A percentile compares a stretch with the other conserved stretches of the same genome.
Conservation (phyloP, 23 tunicate genomes). For the Trididemnum clinides region DNA sequence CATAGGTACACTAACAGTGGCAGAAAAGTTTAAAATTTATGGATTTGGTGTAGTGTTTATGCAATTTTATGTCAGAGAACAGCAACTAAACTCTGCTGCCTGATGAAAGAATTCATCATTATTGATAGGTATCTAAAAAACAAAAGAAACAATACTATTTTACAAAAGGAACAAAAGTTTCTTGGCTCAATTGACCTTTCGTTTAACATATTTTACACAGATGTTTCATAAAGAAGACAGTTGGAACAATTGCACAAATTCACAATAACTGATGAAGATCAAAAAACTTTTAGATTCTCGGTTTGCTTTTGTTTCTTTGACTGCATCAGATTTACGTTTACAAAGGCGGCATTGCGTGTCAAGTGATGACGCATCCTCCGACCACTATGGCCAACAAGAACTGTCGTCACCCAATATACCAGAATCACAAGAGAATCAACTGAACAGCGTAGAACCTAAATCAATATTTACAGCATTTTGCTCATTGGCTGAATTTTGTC, state of each 20-base stretch:
- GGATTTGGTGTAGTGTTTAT: slow-evolving; percentile 33
- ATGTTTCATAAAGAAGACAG: not conserved
- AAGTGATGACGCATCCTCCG: not conserved
- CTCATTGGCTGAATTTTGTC: not conserved
- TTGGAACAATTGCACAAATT: not conserved
- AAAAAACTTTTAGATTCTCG: not conserved
- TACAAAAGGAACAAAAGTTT: not conserved
- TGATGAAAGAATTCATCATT: slow-evolving; percentile 22
- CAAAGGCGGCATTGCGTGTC: not conserved
- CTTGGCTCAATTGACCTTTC: not conserved
- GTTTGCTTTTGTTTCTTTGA: not conserved
- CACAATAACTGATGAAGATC: slow-evolving; percentile 22
- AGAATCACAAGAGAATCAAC: not conserved
- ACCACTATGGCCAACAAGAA: not conserved
- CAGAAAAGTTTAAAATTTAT: not conserved
- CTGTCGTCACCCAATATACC: not conserved
- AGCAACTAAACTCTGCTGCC: not conserved
- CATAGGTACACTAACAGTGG: not conserved
- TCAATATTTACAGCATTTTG: not conserved
- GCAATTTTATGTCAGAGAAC: not conserved
- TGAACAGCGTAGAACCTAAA: not conserved
- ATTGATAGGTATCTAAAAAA: slow-evolving; percentile 6
- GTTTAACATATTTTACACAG: slow-evolving; percentile 10
- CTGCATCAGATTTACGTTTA: not conserved
- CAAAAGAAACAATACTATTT: not conserved